These are phyloP conservation scores for Spialia ferax DNA, from an alignment of 2,888 invertebrate genomes.

Conservation along the genomic window DNA sequence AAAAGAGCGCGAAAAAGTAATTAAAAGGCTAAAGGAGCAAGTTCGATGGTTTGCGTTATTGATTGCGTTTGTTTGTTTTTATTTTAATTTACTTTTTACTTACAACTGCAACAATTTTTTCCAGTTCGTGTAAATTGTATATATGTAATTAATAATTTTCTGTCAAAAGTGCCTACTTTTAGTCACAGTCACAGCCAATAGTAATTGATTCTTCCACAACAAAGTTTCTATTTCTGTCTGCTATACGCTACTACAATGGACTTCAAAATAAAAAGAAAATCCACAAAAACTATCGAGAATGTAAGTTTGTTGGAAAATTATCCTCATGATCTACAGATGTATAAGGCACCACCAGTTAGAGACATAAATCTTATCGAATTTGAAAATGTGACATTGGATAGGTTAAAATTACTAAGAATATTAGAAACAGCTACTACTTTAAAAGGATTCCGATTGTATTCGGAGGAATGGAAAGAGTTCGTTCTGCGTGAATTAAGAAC, in stretches of 20 bases:
- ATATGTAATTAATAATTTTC: no score
- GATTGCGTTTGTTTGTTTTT: no score
- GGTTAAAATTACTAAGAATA: conserved; percentile 92
- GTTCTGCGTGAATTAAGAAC: conserved; percentile 89
- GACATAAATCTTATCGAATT: conserved; percentile 94
- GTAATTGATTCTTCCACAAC: background rate
- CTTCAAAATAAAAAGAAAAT: conserved; percentile 77
- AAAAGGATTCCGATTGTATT: conserved; percentile 87
- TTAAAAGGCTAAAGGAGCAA: no score
- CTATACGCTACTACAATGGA: conserved; percentile 63
- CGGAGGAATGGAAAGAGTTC: conserved; percentile 89
- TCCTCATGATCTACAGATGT: conserved; percentile 93
- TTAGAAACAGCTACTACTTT: conserved; percentile 90
- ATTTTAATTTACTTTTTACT: no score
- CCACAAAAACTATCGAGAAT: conserved; percentile 62
- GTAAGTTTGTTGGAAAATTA: conserved; percentile 86
- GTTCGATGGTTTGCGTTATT: no score
- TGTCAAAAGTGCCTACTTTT: no score
- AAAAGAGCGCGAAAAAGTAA: no score
- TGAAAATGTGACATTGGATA: conserved; percentile 94
- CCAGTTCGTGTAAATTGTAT: no score
- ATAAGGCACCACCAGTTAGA: conserved; percentile 91
- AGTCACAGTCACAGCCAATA: no score
- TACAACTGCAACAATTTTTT: no score
- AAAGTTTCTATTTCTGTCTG: background rate